Base-by-base conservation (phyloP, 37 sponge, comb jelly and placozoan genomes). In the Diacarnus erythraeanus region DNA sequence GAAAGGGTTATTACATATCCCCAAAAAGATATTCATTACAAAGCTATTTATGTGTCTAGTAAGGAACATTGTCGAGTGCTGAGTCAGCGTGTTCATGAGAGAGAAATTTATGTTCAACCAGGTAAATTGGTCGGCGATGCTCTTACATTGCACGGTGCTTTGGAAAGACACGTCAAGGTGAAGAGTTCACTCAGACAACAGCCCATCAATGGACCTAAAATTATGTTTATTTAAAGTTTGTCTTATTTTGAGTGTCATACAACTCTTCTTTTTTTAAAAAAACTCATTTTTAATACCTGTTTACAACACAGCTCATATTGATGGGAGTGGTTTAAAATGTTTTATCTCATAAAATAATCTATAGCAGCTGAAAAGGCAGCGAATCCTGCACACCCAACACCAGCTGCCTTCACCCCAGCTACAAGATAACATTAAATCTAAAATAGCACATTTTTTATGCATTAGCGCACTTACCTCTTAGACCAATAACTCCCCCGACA, bases 351-450 rank as follows among this genome's bases (percentile, higher is more conserved):
- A 59, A 89, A 97, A 64, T 97, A 86, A 84, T 99, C 99, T 56
- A 99, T 94, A n/a, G 91, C 99, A 22, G 88, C 87, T 64, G 99
- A 99, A 85, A 99, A 99, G 0, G 97, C 97, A 54, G 97, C 99
- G 77, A 99, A 94, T 3, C 90, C 99, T 29, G 91, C 94, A 84
- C 95, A 96, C 1, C 97, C 97, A 18, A 83, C 56, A 15, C 89
- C 72, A 20, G 90, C 99, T 56, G 99, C 92, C 82, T 87, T 82
- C 25, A 94, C 90, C 26, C 99, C 99, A 86, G 99, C 99, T 95
- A 81, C 18, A 70, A 31, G 3, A 43, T 31, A 26, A 57, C 22
- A 33, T n/a, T 26, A 41, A 74, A 30, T 43, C n/a, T 25, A 72
- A 42, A 22, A 39, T 42, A 21, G 8, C 20, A 35, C 8, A 9